These are phyloP conservation scores for Onthophagus taurus DNA, from an alignment of 1,140 invertebrate species.

Conservation along the genomic window DNA sequence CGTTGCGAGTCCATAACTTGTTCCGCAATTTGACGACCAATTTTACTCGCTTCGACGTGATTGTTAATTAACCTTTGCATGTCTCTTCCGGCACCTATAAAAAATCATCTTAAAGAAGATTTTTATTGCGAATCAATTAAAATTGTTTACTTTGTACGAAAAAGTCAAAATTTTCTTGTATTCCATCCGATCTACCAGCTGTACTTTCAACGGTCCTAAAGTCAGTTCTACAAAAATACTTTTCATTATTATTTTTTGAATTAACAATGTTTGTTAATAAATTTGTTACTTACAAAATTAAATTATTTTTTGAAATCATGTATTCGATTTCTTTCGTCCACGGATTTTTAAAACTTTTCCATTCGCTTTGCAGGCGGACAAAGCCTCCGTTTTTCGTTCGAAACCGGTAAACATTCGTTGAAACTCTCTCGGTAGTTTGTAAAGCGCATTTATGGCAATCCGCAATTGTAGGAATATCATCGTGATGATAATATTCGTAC, in stretches of 20 bases:
- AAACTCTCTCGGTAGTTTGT: constrained; percentile 51
- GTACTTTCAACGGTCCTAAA: constrained; percentile 43
- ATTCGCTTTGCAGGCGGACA: constrained; percentile 67
- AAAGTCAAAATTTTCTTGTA: constrained; percentile 48
- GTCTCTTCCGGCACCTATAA: constrained; percentile 42
- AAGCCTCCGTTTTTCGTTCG: constrained; percentile 66
- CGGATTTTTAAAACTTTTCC: constrained; percentile 81
- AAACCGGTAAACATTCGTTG: constrained; percentile 68
- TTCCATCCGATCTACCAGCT: constrained; percentile 39
- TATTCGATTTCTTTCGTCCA: constrained; percentile 90
- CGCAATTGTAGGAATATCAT: constrained; percentile 71
- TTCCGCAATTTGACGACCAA: constrained; percentile 67
- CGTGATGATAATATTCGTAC: constrained; percentile 85
- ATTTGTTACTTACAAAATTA: constrained; percentile 49
- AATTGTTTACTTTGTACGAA: constrained; percentile 45
- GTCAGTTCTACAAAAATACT: constrained; percentile 41
- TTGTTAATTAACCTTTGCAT: constrained; percentile 60
- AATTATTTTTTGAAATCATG: constrained; percentile 74
- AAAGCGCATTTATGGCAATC: constrained; percentile 77
- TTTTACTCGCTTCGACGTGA: constrained; percentile 70
- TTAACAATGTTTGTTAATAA: background rate
- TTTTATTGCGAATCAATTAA: background rate
- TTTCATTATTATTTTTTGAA: background rate
- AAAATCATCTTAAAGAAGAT: background rate
- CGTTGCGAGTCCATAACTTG: constrained; percentile 53